Percentiles rank a stretch among this genome's conserved stretches.
phyloP scores from a whole-genome alignment of 2,888 invertebrate species.

The Clivina fossor region DNA sequence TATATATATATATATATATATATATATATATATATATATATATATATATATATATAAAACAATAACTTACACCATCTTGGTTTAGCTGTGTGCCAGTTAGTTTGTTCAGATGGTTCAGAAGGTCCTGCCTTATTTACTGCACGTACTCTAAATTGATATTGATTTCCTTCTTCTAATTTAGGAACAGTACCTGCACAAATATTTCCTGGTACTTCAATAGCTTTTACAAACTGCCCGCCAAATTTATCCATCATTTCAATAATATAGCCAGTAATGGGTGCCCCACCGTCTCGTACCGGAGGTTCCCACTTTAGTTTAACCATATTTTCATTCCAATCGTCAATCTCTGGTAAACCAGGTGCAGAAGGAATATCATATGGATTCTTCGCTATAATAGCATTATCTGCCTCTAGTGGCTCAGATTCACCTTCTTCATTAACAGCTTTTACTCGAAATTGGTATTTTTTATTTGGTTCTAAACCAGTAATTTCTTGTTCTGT shows the following conservation, averaged over 20 bases:
- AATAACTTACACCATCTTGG: conserved; percentile 77
- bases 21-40: no score
- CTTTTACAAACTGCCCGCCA: conserved; percentile 80
- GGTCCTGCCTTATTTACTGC: conserved; percentile 95
- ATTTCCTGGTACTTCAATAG: conserved; percentile 81
- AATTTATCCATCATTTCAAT: conserved; percentile 92
- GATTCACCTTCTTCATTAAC: conserved; percentile 97
- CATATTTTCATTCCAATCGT: conserved; percentile 89
- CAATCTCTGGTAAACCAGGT: conserved; percentile 87
- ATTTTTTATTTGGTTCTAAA: conserved; percentile 91
- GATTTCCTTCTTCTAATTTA: conserved; percentile 89
- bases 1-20: no score
- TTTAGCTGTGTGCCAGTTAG: conserved; percentile 89
- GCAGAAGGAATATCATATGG: conserved; percentile 89
- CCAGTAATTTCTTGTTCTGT: conserved; percentile 84
- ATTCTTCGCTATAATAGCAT: conserved; percentile 91
- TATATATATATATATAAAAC: conserved; percentile 14
- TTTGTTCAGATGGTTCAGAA: conserved; percentile 89
- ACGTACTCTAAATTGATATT: conserved; percentile 92
- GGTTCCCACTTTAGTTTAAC: conserved; percentile 90
- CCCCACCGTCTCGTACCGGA: conserved; percentile 86
- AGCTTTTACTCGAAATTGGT: conserved; percentile 97
- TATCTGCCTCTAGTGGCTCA: conserved; percentile 89
- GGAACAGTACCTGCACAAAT: conserved; percentile 84
- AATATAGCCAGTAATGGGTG: conserved; percentile 90